Evolutionary conservation across 2,113 vertebrate species (phyloP).

Genomic region (Sceloporus undulatus): DNA sequence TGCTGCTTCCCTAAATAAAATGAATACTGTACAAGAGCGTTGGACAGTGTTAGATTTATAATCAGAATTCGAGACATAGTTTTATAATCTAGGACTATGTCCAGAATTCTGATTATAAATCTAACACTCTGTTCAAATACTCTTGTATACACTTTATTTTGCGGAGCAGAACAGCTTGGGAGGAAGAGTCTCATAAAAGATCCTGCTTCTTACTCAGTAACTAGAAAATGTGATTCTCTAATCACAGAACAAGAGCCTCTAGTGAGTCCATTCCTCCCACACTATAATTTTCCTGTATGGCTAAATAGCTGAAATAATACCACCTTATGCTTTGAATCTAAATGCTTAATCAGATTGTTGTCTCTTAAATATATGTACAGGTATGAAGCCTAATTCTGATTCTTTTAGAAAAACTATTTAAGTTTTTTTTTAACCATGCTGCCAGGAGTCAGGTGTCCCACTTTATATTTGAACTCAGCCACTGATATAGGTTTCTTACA

Average conservation of each 20-base stretch:
- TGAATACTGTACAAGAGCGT: too few relatives aligned
- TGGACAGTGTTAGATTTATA: too few relatives aligned
- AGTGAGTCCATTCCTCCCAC: too few relatives aligned
- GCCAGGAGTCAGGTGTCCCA: background rate
- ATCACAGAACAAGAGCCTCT: background rate
- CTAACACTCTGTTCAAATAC: background rate
- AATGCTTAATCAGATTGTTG: slow-evolving; percentile 12
- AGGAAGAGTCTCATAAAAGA: too few relatives aligned
- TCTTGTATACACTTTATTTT: too few relatives aligned
- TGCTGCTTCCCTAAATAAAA: too few relatives aligned
- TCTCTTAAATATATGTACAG: background rate
- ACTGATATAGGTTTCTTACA: too few relatives aligned
- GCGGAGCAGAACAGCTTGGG: too few relatives aligned
- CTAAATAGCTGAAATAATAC: background rate
- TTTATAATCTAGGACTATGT: background rate
- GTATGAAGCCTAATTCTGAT: background rate
- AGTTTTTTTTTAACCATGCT: background rate
- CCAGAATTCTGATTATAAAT: background rate
- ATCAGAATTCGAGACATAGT: too few relatives aligned
- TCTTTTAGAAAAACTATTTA: background rate
- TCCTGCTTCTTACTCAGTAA: too few relatives aligned
- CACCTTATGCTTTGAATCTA: background rate
- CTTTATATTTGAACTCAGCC: background rate
- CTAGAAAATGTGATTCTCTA: background rate
- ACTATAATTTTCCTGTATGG: background rate